phyloP scores from a whole-genome alignment of 2,888 invertebrate species.

The Cerceris ruficornis region DNA sequence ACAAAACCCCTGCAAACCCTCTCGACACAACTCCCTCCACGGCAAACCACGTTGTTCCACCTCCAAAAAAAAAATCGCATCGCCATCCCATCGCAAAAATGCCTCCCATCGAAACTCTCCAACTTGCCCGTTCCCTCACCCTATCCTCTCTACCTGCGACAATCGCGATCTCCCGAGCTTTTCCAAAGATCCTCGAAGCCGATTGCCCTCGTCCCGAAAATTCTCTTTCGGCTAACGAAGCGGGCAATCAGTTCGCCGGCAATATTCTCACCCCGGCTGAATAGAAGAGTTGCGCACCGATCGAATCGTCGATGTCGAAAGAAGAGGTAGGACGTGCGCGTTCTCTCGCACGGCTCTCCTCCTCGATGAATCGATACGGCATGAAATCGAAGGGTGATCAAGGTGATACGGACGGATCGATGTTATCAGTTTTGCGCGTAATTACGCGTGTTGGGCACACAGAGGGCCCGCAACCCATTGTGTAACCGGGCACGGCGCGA shows the following conservation, averaged over 20 bases:
- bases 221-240: constrained; percentile 59
- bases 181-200: constrained; percentile 36
- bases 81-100: too few relatives aligned
- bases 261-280: constrained; percentile 57
- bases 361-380: constrained; percentile 78
- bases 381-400: constrained; percentile 77
- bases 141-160: constrained; percentile 13
- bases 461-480: constrained; percentile 56
- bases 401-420: constrained; percentile 75
- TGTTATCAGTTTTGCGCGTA: constrained; percentile 80
- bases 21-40: too few relatives aligned
- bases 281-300: constrained; percentile 10
- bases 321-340: not conserved
- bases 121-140: too few relatives aligned
- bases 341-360: not conserved
- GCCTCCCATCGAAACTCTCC: too few relatives aligned
- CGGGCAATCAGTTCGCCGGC: constrained; percentile 58
- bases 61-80: too few relatives aligned
- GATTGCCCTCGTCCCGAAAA: constrained; percentile 52
- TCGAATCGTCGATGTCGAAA: constrained; percentile 5
- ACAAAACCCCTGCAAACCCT: too few relatives aligned
- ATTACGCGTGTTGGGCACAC: constrained; percentile 80
- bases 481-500: constrained; percentile 55
- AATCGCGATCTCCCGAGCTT: constrained; percentile 35
- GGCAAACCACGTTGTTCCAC: too few relatives aligned